phyloP scores from a whole-genome alignment of 2,797 vertebrate species.

The Enteromius argenteus region DNA sequence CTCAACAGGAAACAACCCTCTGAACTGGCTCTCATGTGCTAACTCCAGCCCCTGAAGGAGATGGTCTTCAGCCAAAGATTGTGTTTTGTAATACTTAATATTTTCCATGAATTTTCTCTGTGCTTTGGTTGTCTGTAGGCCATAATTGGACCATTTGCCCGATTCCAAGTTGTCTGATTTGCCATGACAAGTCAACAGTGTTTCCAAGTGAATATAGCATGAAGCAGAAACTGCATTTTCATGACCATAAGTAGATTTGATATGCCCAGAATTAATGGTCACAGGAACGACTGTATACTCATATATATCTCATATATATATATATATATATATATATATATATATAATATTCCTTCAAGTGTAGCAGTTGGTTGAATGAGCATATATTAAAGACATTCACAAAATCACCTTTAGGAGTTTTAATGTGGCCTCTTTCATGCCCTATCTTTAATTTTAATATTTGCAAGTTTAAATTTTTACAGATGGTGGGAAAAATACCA shows the following conservation, averaged over 20 bases:
- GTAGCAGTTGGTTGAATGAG: neutral
- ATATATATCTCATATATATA: too few species aligned
- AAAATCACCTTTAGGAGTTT: conserved; percentile 13
- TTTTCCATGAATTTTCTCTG: conserved; percentile 35
- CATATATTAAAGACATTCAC: neutral
- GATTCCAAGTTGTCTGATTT: conserved; percentile 24
- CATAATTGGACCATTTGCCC: conserved; percentile 22
- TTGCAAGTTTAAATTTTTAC: neutral
- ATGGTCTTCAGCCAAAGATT: conserved; percentile 33
- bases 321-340: too few species aligned
- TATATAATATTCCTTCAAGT: neutral
- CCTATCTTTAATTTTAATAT: neutral
- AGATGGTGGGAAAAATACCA: neutral
- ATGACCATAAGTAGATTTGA: conserved; percentile 3
- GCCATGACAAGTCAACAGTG: conserved; percentile 20
- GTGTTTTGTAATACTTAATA: conserved; percentile 35
- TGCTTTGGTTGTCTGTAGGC: conserved; percentile 22
- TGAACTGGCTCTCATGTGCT: conserved; percentile 22
- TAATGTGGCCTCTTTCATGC: neutral
- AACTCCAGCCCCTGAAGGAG: conserved; percentile 24
- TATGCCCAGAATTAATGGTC: conserved; percentile 1
- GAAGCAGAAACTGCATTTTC: conserved; percentile 41
- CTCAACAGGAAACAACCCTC: conserved; percentile 43
- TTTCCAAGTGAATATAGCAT: conserved; percentile 18
- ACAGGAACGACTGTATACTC: neutral